These are phyloP conservation scores for Callochromis pleurospilus DNA, from an alignment of 2,113 vertebrate species.

Conservation along the genomic window DNA sequence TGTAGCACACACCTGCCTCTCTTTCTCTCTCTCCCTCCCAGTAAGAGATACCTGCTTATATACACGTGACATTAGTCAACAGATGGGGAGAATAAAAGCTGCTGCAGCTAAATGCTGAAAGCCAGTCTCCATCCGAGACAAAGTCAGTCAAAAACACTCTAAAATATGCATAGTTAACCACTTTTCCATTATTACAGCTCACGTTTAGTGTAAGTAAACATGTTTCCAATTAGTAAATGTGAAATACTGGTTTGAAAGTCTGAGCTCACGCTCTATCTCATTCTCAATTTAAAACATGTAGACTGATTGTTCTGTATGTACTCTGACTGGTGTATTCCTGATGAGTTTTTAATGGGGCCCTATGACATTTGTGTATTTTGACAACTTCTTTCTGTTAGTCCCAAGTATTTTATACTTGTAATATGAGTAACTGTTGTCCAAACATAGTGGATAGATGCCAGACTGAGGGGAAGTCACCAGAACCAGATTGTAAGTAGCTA, in stretches of 20 bases:
- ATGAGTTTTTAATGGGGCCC: not conserved
- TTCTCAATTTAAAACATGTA: not conserved
- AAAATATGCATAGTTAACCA: not conserved
- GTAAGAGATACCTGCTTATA: not conserved
- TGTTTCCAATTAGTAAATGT: not conserved
- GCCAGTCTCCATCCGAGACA: not conserved
- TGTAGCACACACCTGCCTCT: not conserved
- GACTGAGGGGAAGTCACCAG: not conserved
- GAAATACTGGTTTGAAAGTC: not conserved
- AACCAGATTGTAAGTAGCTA: not conserved
- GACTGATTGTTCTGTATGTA: not conserved
- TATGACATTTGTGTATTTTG: not conserved
- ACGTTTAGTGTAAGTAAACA: not conserved
- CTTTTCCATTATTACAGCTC: not conserved
- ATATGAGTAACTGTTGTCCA: not conserved
- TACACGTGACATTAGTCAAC: not conserved
- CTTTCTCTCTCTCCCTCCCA: not conserved
- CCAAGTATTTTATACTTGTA: not conserved
- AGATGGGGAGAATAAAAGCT: not conserved
- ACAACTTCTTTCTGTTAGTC: not conserved
- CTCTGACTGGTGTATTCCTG: not conserved
- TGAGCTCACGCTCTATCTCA: not conserved
- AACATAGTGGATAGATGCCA: not conserved
- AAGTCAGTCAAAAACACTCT: not conserved
- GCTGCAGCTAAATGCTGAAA: not conserved